A percentile compares a stretch with the other conserved stretches of the same genome.
phyloP scores from a whole-genome alignment of 1,140 invertebrate species.

The Papilio glaucus region DNA sequence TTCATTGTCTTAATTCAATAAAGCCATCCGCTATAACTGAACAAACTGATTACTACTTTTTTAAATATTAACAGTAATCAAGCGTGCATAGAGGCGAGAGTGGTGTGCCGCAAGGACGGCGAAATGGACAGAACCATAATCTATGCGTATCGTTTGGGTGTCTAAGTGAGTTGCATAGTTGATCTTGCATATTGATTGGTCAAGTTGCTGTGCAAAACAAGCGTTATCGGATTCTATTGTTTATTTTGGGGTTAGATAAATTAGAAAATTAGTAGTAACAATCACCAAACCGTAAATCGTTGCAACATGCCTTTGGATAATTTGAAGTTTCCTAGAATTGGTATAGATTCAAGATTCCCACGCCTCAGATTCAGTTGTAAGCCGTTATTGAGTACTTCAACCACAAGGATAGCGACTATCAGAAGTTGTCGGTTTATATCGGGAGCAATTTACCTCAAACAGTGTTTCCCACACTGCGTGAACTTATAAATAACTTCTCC shows the following conservation, averaged over 20 bases:
- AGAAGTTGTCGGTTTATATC: constrained; percentile 11
- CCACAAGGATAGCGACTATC: constrained; percentile 24
- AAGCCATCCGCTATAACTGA: not conserved
- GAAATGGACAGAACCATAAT: too few species aligned
- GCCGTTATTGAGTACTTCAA: not conserved
- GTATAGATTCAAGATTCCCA: not conserved
- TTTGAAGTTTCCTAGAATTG: not conserved
- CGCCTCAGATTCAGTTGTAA: not conserved
- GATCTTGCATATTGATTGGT: too few species aligned
- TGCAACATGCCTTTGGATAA: not conserved
- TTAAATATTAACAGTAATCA: too few species aligned
- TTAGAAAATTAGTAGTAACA: too few species aligned
- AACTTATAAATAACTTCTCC: constrained; percentile 8
- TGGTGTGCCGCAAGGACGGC: too few species aligned
- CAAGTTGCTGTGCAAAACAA: too few species aligned
- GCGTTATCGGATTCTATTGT: too few species aligned
- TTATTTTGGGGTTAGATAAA: too few species aligned
- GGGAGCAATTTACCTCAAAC: not conserved
- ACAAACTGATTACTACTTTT: too few species aligned
- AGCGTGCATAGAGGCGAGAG: too few species aligned
- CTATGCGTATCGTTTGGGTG: too few species aligned
- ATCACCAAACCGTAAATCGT: not conserved
- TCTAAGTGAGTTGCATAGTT: too few species aligned
- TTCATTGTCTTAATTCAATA: not conserved
- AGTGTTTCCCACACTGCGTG: constrained; percentile 14